These are phyloP conservation scores for Gavia stellata DNA, from an alignment of 2,113 vertebrate genomes.

Conservation along the genomic window DNA sequence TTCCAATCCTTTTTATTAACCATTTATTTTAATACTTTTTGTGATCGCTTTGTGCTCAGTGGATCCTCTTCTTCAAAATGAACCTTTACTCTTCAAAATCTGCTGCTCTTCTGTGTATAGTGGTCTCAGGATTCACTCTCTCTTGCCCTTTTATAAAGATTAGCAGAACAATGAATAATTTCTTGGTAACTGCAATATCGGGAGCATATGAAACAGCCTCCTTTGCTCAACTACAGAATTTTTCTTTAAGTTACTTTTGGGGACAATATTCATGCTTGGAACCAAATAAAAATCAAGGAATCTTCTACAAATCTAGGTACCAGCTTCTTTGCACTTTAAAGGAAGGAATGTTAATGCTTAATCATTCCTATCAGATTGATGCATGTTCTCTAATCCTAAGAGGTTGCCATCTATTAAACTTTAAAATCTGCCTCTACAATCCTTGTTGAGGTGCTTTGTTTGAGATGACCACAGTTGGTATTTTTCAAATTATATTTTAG, in stretches of 20 bases:
- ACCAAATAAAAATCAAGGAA: not conserved
- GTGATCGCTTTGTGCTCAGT: not conserved
- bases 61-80: not conserved
- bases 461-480: not conserved
- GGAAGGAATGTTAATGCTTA: not conserved
- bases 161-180: not conserved
- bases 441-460: not conserved
- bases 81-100: not conserved
- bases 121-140: not conserved
- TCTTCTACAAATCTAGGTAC: not conserved
- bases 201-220: not conserved
- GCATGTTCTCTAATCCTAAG: not conserved
- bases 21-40: not conserved
- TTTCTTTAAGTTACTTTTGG: not conserved
- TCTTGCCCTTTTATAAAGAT: not conserved
- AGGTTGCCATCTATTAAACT: not conserved
- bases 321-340: not conserved
- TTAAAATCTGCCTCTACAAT: not conserved
- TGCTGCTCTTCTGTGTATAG: not conserved
- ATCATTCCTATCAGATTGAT: not conserved
- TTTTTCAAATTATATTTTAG: not conserved
- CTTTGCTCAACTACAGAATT: not conserved
- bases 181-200: not conserved
- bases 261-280: not conserved
- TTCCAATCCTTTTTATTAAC: not conserved